A percentile compares a stretch with the other conserved stretches of the same genome.
Evolutionary conservation across 2,113 vertebrate species (phyloP).

Genomic region (Ptychochromis oligacanthus): DNA sequence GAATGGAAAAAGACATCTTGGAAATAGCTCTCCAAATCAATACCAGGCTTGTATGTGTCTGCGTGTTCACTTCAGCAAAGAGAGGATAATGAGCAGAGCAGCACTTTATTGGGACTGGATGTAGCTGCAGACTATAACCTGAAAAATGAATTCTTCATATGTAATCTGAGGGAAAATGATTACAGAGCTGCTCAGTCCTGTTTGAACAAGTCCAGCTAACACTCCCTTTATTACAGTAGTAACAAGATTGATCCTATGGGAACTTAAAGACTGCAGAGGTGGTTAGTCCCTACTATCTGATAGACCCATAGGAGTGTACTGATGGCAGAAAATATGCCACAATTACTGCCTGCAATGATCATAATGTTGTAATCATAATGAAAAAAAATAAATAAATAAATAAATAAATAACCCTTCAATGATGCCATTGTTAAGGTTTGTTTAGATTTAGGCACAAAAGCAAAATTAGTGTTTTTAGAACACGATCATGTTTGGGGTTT

Average conservation of each 20-base stretch:
- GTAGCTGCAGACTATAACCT: slow-evolving; percentile 13
- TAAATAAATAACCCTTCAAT: neutral
- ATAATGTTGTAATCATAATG: no score
- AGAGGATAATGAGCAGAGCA: slow-evolving; percentile 61
- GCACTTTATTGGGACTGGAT: slow-evolving; percentile 27
- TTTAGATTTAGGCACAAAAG: no score
- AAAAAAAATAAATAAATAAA: no score
- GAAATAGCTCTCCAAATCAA: slow-evolving; percentile 76
- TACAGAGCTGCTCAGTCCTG: neutral
- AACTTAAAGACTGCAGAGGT: neutral
- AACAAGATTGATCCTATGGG: neutral
- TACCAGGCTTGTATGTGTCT: slow-evolving; percentile 56
- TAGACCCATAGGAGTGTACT: neutral
- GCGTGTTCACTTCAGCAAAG: slow-evolving; percentile 53
- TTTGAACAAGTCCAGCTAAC: neutral
- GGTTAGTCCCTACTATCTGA: neutral
- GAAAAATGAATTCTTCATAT: slow-evolving; percentile 41
- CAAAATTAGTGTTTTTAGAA: no score
- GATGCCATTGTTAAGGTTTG: no score
- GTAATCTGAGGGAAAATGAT: slow-evolving; percentile 12
- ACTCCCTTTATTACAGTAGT: neutral
- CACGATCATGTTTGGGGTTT: no score
- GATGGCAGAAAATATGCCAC: no score
- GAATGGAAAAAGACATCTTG: slow-evolving; percentile 67
- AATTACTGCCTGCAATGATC: no score